These are phyloP conservation scores for Stenchaetothrips biformis DNA, from an alignment of 2,888 invertebrate species.

Conservation along the genomic window DNA sequence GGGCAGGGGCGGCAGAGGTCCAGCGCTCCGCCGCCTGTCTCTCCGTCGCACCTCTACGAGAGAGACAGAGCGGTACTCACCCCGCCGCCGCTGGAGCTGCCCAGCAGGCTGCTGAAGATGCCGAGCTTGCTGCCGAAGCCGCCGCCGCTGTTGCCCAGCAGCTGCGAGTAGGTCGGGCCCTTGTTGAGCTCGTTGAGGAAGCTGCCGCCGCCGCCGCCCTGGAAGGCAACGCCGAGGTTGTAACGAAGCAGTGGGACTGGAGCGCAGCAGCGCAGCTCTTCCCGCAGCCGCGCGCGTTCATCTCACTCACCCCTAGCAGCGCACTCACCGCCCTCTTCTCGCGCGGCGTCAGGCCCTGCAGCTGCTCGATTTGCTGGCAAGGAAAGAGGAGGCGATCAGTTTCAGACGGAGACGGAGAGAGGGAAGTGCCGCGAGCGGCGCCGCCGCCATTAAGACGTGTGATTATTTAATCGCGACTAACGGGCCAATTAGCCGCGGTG, in stretches of 20 bases:
- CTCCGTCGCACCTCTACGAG: too few species aligned
- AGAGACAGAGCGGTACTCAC: neutral
- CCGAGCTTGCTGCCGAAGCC: neutral
- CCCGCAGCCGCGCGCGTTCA: neutral
- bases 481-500: too few species aligned
- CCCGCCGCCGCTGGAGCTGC: constrained; percentile 13
- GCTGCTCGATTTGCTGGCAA: neutral
- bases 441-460: too few species aligned
- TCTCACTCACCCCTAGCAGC: neutral
- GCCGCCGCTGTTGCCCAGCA: neutral
- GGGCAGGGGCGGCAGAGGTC: too few species aligned
- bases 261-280: neutral
- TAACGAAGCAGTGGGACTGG: too few species aligned
- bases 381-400: neutral
- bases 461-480: too few species aligned
- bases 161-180: constrained; percentile 15
- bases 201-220: neutral
- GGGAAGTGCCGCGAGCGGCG: too few species aligned
- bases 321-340: constrained; percentile 17
- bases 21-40: too few species aligned
- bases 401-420: neutral
- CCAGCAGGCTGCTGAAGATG: neutral
- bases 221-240: neutral
- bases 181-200: constrained; percentile 10
- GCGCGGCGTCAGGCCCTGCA: constrained; percentile 2